Evolutionary conservation across 64 coral and sea anemone species (phyloP), one percentile per base, ranked within the genome.

Genomic region (Stichodactyla helianthus): DNA sequence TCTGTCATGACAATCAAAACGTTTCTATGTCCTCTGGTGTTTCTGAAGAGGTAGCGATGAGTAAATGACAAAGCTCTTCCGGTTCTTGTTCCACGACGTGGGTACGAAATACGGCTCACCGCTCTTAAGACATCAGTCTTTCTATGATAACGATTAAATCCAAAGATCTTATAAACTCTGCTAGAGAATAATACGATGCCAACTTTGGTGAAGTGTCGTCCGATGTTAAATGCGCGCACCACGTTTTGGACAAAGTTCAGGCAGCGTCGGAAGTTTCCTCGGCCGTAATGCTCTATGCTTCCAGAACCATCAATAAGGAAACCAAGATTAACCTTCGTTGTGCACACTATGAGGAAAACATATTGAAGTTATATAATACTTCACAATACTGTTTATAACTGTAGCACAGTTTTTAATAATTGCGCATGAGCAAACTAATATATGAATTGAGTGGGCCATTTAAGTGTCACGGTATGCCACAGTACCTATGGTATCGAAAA

Each of bases 251-350:
- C 79, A 80, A 92, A 92, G 2, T 54, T 11, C 7, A 87, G 77
- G 52, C 84, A 86, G 54, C 90, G 77, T 19, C 62, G 57, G 85
- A 92, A 92, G 85, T 87, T 86, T 59, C 84, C 90, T 6, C 26
- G 35, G 10, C 89, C 89, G 50, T 84, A 77, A 26, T 53, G 1
- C 51, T 92, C 85, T 7, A 92, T 87, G 17, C 90, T 92, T 28
- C 90, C 90, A 35, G 90, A 92, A 20, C 90, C 90, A 16, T 92
- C 90, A 53, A 92, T 50, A 6, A 92, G 17, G 78, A 92, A 87
- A 10, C 56, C 90, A 64, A 92, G 52, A 27, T 92, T 71, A 26
- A 92, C 28, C 44, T 51, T 58, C 82, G n/a, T 74, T 10, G 26
- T 59, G 61, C 90, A 92, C 7, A 92, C 90, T 92, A 18, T 20